These are phyloP conservation scores for Ophioderma brevispina DNA, from an alignment of 35 echinoderm and acorn worm species.

Conservation along the genomic window DNA sequence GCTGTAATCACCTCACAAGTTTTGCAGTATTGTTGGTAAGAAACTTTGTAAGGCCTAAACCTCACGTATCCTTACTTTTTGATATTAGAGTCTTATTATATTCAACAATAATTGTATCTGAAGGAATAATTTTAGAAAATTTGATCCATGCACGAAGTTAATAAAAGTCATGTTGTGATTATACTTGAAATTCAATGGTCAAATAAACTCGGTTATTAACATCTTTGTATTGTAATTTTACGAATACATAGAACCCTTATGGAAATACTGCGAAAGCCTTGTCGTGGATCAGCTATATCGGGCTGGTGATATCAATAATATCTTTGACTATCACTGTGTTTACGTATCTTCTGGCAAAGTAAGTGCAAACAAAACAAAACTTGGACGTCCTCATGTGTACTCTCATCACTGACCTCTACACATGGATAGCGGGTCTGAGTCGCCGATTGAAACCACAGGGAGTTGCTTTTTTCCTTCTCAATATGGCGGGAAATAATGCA, in stretches of 20 bases:
- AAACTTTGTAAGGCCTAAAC: not conserved
- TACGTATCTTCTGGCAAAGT: too few relatives aligned
- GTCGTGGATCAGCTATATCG: not conserved
- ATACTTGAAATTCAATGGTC: not conserved
- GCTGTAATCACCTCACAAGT: constrained; percentile 60
- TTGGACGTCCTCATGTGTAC: too few relatives aligned
- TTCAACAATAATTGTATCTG: not conserved
- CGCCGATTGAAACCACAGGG: too few relatives aligned
- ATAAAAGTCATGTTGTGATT: not conserved
- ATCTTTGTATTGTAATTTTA: not conserved
- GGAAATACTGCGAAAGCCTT: not conserved
- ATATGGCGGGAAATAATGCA: too few relatives aligned
- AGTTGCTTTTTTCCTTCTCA: too few relatives aligned
- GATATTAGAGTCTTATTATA: too few relatives aligned
- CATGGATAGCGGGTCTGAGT: too few relatives aligned
- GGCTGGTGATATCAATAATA: not conserved
- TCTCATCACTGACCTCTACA: too few relatives aligned
- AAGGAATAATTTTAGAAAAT: not conserved
- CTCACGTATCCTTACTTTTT: too few relatives aligned
- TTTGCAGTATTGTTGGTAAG: constrained; percentile 66
- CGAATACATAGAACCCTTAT: not conserved
- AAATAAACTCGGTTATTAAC: not conserved
- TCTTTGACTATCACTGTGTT: not conserved
- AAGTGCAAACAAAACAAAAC: too few relatives aligned
- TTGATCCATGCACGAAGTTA: not conserved